A percentile compares a stretch with the other conserved stretches of the same genome.
Evolutionary conservation across 2,797 vertebrate species (phyloP).

Genomic region (Buphagus erythrorhynchus): DNA sequence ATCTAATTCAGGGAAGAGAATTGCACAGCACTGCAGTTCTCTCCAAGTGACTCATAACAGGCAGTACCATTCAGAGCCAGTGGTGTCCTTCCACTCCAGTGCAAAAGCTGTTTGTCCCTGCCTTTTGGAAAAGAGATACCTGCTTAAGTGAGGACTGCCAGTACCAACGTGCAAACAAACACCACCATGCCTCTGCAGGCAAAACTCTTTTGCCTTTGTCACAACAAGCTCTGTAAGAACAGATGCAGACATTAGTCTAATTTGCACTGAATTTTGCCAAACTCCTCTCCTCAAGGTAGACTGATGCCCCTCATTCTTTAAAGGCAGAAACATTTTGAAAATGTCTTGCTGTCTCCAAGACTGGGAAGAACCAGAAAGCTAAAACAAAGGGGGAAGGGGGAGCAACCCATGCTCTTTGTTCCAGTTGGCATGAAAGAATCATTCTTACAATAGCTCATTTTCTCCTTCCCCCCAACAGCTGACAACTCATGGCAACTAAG

Average conservation of each 20-base stretch:
- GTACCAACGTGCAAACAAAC: not conserved
- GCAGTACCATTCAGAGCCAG: not conserved
- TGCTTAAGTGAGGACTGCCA: not conserved
- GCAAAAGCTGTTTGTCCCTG: not conserved
- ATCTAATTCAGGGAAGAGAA: not conserved
- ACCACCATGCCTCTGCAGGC: not conserved
- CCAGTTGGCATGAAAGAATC: constrained; percentile 57
- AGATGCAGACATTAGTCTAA: not conserved
- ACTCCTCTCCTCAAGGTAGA: not conserved
- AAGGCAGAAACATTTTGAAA: constrained; percentile 4
- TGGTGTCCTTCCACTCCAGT: not conserved
- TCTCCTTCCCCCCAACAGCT: constrained; percentile 65
- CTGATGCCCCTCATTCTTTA: not conserved
- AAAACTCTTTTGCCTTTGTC: not conserved
- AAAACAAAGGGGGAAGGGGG: constrained; percentile 52
- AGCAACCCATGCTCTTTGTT: constrained; percentile 59
- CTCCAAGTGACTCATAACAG: not conserved
- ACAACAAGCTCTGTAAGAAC: not conserved
- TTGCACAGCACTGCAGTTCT: not conserved
- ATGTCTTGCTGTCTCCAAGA: not conserved
- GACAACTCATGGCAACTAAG: constrained; percentile 66
- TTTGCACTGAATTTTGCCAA: not conserved
- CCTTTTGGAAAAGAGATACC: not conserved
- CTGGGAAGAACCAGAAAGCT: constrained; percentile 54
- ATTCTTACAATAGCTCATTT: constrained; percentile 68